Evolutionary conservation across 2,888 invertebrate genomes (phyloP), one percentile per base, ranked within the genome.

Genomic region (Minunthozetes semirufus): DNA sequence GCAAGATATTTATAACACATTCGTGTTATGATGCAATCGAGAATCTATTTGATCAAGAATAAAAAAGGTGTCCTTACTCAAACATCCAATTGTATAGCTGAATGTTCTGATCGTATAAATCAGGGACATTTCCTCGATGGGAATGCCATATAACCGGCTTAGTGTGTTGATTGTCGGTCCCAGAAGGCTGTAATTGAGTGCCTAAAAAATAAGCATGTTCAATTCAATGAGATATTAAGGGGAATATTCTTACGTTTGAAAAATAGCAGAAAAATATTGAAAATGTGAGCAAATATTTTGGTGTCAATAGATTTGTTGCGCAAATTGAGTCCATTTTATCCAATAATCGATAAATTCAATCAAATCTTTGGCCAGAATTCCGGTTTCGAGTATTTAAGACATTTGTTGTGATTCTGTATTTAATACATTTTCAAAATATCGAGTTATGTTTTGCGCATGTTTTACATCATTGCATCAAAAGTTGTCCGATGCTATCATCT

Each of bases 211-310:
- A 42, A 42, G 42, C 42, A 63, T 33, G 27, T 33, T 33, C n/a
- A 68, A 9, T 33, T 8, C 11, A 66, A n/a, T 33, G 6, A 33
- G 27, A 22, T 11, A 9, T 22, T 15, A 27, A 59, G 4, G 6
- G 19, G 19, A 59, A 33, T 33, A 63, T 63, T 38, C 42, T 38
- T 70, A 70, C 70, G 38, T 70, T 70, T 70, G 46, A n/a, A 22
- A 70, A 70, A 27, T 70, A 70, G 17, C 46, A 70, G 27, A 70
- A 70, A 13, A 70, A 48, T 17, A 70, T 42, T 13, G 46, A 25
- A 48, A 46, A 70, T 46, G 70, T 70, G 4, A 70, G 46, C 11
- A 70, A 48, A 70, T 70, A 27, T 42, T 70, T 70, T 27, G 22
- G 25, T 25, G 22, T 70, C 15, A 70, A 48, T 3, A 70, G 6